A percentile compares a stretch with the other conserved stretches of the same genome.
Conservation (phyloP, 1,140 invertebrate genomes). For the Maconellicoccus hirsutus region DNA sequence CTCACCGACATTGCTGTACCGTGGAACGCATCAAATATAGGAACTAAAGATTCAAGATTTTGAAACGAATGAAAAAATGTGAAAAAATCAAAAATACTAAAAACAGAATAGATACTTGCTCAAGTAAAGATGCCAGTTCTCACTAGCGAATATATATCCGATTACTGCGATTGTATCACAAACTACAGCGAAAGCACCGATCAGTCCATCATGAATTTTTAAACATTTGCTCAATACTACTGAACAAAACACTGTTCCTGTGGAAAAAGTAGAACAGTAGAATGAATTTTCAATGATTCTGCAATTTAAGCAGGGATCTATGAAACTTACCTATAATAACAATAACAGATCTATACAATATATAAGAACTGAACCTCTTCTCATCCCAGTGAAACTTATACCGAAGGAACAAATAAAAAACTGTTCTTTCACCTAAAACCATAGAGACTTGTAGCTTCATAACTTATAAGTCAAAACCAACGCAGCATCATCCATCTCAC, state of each 20-base stretch:
- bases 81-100: too few species aligned
- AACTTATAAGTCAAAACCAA: too few species aligned
- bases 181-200: neutral
- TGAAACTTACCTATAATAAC: too few species aligned
- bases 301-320: too few species aligned
- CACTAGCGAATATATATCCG: neutral
- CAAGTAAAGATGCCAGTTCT: neutral
- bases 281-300: too few species aligned
- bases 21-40: neutral
- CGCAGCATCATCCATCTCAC: constrained; percentile 1
- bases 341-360: too few species aligned
- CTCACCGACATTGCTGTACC: neutral
- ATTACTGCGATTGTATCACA: neutral
- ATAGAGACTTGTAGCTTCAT: too few species aligned
- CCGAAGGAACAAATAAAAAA: constrained; percentile 29
- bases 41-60: neutral
- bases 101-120: too few species aligned
- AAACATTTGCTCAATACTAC: neutral
- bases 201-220: neutral
- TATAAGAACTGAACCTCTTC: constrained; percentile 27
- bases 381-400: constrained; percentile 29
- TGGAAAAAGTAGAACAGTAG: too few species aligned
- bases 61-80: neutral
- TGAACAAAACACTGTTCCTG: neutral
- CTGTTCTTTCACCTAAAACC: constrained; percentile 28